These are phyloP conservation scores for Varecia variegata DNA, from an alignment of 2,797 vertebrate species.

Conservation along the genomic window DNA sequence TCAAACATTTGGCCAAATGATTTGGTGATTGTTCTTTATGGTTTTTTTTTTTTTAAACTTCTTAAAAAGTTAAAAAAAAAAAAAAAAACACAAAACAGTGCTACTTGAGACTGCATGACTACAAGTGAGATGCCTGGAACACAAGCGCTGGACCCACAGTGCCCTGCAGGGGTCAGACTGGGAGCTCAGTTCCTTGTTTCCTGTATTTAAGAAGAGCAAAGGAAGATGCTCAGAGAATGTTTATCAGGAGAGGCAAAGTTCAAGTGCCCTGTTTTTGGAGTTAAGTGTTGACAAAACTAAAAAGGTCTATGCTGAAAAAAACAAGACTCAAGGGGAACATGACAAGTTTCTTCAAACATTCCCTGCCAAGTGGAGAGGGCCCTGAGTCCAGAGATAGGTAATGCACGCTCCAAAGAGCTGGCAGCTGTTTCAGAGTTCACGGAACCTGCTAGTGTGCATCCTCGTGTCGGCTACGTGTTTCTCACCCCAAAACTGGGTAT, in stretches of 20 bases:
- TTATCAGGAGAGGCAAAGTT: no score
- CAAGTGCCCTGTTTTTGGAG: not conserved
- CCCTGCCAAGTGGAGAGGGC: fast-evolving
- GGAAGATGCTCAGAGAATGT: not conserved
- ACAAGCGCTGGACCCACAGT: fast-evolving
- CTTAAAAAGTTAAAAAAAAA: no score
- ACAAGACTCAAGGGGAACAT: fast-evolving
- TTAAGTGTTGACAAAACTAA: not conserved
- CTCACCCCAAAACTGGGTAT: fast-evolving
- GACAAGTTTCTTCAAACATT: fast-evolving
- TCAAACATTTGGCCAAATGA: not conserved
- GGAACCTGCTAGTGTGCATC: not conserved
- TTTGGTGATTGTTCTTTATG: not conserved
- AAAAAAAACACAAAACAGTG: not conserved
- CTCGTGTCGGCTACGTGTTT: fast-evolving
- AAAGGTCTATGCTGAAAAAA: fast-evolving
- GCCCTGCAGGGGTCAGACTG: fast-evolving
- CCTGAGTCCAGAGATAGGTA: no score
- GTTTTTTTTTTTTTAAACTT: not conserved
- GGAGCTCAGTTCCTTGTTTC: not conserved
- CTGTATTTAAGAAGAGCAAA: not conserved
- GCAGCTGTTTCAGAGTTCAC: not conserved
- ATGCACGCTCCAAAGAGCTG: fast-evolving
- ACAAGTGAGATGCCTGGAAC: not conserved
- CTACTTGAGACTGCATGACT: fast-evolving